phyloP scores from a whole-genome alignment of 2,888 invertebrate genomes.

The Aricia artaxerxes region DNA sequence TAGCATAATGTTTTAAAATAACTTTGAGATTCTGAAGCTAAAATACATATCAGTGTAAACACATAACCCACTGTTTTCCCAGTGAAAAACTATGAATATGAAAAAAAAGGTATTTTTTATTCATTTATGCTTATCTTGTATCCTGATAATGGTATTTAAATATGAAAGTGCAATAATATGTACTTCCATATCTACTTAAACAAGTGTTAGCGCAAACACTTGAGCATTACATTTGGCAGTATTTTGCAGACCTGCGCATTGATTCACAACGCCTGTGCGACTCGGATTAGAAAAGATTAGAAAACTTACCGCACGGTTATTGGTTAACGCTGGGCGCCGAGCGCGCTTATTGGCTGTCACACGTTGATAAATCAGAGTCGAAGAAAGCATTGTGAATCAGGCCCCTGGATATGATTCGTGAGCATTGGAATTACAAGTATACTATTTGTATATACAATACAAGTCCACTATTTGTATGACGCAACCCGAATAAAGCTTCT shows the following conservation, averaged over 20 bases:
- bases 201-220: conserved; percentile 51
- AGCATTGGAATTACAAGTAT: not conserved
- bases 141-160: no score
- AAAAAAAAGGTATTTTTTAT: no score
- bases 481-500: conserved; percentile 26
- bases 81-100: no score
- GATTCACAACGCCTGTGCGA: not conserved
- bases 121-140: no score
- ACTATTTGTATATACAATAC: not conserved
- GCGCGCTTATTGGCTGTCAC: not conserved
- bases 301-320: not conserved
- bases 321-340: not conserved
- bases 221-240: conserved; percentile 71
- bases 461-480: conserved; percentile 14
- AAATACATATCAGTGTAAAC: no score
- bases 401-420: not conserved
- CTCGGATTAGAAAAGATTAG: not conserved
- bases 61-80: no score
- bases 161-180: no score
- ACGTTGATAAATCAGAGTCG: no score
- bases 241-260: conserved; percentile 35
- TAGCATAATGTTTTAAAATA: no score
- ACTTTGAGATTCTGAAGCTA: no score
- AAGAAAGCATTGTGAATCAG: not conserved
- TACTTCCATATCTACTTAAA: conserved; percentile 2